Evolutionary conservation across 2,888 invertebrate species (phyloP), one percentile per base, ranked within the genome.

Genomic region (Lottia scabra): DNA sequence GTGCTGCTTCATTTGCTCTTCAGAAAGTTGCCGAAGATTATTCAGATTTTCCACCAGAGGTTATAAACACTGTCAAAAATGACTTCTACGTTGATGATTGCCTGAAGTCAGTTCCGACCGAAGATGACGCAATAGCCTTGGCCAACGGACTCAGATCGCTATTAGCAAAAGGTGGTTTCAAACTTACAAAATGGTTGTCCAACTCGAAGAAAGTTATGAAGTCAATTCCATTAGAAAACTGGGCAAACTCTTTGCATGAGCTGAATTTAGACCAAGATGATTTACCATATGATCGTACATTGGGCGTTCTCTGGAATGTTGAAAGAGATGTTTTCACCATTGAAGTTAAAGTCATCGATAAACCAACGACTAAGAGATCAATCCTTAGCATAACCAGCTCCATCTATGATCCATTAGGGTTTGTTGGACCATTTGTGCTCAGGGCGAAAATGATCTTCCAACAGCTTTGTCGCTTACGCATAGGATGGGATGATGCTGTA

Each of bases 171-270:
- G 79, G 75, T 13, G 74, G 75, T 12, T 79, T 72, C 45, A 44
- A 71, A 10, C 48, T 81, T 0, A 64, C 72, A 43, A 78, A 80
- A 56, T 81, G 78, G 71, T 10, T 81, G 12, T 72, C 70, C 13
- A 75, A 75, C 38, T 64, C 64, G 26, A 66, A 64, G n/a, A 65
- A 75, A 44, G 77, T 81, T 1, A 72, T 81, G 66, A 26, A 65
- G 12, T 62, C 72, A 3, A 74, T 81, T 46, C 76, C 78, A 6
- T 16, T 5, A 12, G 27, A 46, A 38, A 73, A 80, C 2, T 65
- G 77, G 56, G 73, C 72, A 2, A 72, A 66, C n/a, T n/a, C n/a
- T n/a, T n/a, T n/a, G n/a, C n/a, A 48, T 13, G 16, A 48, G 19
- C 16, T 48, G 12, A 48, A 48, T 48, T 15, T 48, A 6, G 5